Conservation (phyloP, 2,797 vertebrate species). For the Fundulus diaphanus region DNA sequence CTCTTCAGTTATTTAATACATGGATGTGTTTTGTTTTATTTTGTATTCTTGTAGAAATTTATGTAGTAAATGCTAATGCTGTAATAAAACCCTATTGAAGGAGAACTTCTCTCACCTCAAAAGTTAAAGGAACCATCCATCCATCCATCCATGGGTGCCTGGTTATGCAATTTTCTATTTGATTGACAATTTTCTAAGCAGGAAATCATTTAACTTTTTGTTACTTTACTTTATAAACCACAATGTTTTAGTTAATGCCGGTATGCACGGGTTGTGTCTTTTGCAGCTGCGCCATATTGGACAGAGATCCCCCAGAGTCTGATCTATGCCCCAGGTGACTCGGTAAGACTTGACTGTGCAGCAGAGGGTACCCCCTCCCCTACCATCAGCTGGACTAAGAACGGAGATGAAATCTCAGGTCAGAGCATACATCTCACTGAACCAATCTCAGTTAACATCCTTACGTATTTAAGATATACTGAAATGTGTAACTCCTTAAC, state of each 20-base stretch:
- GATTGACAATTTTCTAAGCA: background rate
- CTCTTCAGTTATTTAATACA: too few relatives aligned
- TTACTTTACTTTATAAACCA: background rate
- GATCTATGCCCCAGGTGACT: conserved; percentile 88
- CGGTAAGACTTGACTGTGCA: conserved; percentile 84
- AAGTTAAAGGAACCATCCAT: too few relatives aligned
- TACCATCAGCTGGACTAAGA: conserved; percentile 85
- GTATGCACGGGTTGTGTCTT: background rate
- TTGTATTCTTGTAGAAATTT: too few relatives aligned
- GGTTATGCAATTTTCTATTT: too few relatives aligned
- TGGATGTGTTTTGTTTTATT: too few relatives aligned
- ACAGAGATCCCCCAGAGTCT: conserved; percentile 83
- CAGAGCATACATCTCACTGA: conserved; percentile 21
- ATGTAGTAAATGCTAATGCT: too few relatives aligned
- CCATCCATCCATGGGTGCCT: too few relatives aligned
- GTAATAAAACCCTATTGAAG: too few relatives aligned
- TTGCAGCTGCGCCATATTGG: conserved; percentile 89
- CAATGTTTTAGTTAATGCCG: background rate
- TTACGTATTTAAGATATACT: background rate
- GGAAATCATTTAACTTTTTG: background rate
- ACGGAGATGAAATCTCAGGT: conserved; percentile 84
- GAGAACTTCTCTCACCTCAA: too few relatives aligned
- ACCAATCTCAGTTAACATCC: conserved; percentile 1
- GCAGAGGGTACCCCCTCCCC: conserved; percentile 88
- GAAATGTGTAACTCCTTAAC: conserved; percentile 13